Evolutionary conservation across 2,888 invertebrate species (phyloP).

Genomic region (Eupithecia inturbata): DNA sequence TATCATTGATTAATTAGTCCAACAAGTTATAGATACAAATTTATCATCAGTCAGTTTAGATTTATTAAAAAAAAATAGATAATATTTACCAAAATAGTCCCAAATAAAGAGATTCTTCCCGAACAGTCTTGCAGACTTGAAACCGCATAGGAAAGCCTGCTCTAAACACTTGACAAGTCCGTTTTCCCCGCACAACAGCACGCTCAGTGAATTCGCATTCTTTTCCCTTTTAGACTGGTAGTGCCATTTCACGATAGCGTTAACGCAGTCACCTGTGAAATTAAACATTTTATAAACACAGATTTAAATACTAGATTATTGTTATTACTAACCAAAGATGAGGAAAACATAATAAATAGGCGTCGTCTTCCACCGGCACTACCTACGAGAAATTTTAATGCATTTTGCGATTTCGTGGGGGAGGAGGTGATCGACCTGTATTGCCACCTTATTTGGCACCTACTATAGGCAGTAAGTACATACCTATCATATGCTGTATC

Average conservation of each 20-base stretch:
- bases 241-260: slow-evolving; percentile 98
- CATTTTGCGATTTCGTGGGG: too few relatives aligned
- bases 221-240: slow-evolving; percentile 94
- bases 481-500: slow-evolving; percentile 82
- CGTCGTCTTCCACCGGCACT: neutral
- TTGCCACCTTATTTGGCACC: too few relatives aligned
- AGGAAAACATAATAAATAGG: neutral
- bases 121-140: slow-evolving; percentile 96
- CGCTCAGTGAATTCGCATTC: slow-evolving; percentile 92
- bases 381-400: too few relatives aligned
- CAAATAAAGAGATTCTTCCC: slow-evolving; percentile 97
- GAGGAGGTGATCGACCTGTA: too few relatives aligned
- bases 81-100: slow-evolving; percentile 96
- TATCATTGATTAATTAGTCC: too few relatives aligned
- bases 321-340: neutral
- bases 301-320: neutral
- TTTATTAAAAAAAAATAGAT: neutral
- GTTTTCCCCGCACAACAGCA: slow-evolving; percentile 96
- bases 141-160: slow-evolving; percentile 97
- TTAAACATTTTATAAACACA: neutral
- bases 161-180: slow-evolving; percentile 97
- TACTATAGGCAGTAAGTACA: slow-evolving; percentile 27
- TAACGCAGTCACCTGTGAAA: slow-evolving; percentile 93
- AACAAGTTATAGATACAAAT: too few relatives aligned
- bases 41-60: neutral